Percentiles rank a stretch among this genome's conserved stretches.
Evolutionary conservation across 1,140 invertebrate genomes (phyloP).

Genomic region (Agraylea sexmaculata): DNA sequence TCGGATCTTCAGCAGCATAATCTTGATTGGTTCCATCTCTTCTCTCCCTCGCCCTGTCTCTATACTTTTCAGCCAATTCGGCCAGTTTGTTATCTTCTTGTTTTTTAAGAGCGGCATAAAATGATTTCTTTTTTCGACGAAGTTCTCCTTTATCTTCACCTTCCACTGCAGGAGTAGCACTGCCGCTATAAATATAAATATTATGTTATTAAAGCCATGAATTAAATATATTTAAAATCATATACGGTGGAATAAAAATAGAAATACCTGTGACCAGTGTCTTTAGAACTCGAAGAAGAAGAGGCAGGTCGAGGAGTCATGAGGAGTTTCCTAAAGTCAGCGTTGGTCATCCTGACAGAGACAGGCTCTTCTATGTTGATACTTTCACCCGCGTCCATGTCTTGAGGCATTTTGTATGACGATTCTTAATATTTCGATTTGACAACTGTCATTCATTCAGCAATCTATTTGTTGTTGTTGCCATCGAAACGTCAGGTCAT

Average conservation of each 20-base stretch:
- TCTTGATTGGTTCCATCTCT: conserved; percentile 78
- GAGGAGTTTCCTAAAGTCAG: conserved; percentile 89
- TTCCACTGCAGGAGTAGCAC: conserved; percentile 33
- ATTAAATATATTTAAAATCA: not conserved
- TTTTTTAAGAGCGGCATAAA: conserved; percentile 89
- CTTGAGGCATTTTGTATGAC: no score
- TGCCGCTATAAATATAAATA: conserved; percentile 23
- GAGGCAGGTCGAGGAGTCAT: conserved; percentile 81
- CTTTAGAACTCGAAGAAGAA: conserved; percentile 34
- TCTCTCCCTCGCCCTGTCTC: conserved; percentile 87
- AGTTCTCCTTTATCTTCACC: conserved; percentile 55
- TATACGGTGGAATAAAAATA: not conserved
- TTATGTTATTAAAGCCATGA: not conserved
- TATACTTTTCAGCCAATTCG: conserved; percentile 89
- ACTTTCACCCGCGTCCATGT: no score
- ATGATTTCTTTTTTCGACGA: conserved; percentile 76
- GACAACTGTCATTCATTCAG: no score
- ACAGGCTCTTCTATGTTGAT: no score
- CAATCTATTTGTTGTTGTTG: no score
- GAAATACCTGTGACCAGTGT: not conserved
- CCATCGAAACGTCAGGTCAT: no score
- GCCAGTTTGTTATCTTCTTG: conserved; percentile 93
- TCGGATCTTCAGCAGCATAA: conserved; percentile 70
- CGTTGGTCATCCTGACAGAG: conserved; percentile 82
- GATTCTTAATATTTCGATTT: no score